Evolutionary conservation across 2,888 invertebrate genomes (phyloP).

Genomic region (Prionchulus punctatus): DNA sequence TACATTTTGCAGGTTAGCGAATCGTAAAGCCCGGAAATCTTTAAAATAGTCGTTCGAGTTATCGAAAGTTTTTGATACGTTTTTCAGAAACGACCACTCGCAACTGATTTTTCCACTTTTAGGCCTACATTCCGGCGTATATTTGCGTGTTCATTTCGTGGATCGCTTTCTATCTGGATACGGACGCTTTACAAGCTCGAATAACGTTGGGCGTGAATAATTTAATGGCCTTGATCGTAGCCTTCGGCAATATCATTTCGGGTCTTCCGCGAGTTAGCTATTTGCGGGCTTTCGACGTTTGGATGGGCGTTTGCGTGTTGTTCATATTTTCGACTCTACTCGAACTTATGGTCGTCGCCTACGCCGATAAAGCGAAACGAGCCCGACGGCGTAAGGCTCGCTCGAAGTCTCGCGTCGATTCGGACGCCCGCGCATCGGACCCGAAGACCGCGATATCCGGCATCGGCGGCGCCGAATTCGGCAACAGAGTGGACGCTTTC

Average conservation of each 20-base stretch:
- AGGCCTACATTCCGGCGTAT: background rate
- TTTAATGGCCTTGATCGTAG: background rate
- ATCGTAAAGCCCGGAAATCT: no score
- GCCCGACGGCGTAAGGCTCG: no score
- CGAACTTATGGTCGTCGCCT: background rate
- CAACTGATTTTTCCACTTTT: background rate
- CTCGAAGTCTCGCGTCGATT: no score
- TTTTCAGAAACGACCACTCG: background rate
- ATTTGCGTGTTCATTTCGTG: background rate
- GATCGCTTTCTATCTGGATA: background rate
- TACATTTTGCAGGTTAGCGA: background rate
- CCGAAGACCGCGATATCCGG: no score
- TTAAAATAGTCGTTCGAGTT: no score
- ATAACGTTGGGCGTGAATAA: background rate
- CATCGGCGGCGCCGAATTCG: no score
- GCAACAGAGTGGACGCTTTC: background rate
- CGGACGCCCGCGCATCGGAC: no score
- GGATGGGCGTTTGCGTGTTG: background rate
- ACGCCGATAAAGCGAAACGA: background rate
- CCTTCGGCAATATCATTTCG: background rate
- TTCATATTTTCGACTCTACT: background rate
- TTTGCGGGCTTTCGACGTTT: background rate
- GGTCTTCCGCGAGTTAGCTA: background rate
- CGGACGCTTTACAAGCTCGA: background rate
- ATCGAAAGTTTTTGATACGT: background rate